These are phyloP conservation scores for Cinara cedri DNA, from an alignment of 2,888 invertebrate species.

Conservation along the genomic window DNA sequence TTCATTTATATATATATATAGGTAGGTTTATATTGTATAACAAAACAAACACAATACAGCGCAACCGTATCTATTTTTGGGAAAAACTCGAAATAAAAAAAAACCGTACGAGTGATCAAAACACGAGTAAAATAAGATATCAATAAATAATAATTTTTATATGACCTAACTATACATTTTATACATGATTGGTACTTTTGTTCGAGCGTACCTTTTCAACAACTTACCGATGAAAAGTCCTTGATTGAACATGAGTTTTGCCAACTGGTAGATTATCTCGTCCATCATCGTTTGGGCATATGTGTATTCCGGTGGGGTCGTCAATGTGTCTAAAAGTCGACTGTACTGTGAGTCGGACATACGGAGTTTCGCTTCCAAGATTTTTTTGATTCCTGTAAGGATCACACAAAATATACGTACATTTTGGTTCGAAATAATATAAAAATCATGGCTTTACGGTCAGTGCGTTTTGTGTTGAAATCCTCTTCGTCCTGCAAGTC, in stretches of 20 bases:
- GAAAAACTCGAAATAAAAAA: too few species aligned
- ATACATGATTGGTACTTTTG: too few species aligned
- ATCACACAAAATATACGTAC: background rate
- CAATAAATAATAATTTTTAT: too few species aligned
- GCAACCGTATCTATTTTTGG: too few species aligned
- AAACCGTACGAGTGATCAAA: too few species aligned
- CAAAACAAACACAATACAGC: too few species aligned
- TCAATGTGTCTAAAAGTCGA: constrained; percentile 73
- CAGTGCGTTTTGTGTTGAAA: constrained; percentile 17
- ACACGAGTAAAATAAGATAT: too few species aligned
- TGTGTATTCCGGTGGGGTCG: constrained; percentile 71
- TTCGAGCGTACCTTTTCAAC: too few species aligned
- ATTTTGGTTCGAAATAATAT: background rate
- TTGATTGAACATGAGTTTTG: constrained; percentile 82
- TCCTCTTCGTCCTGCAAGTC: constrained; percentile 34
- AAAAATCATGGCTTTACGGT: background rate
- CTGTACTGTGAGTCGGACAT: constrained; percentile 68
- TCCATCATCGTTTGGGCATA: constrained; percentile 79
- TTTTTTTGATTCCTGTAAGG: constrained; percentile 34
- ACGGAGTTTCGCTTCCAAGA: constrained; percentile 34
- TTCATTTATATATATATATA: too few species aligned
- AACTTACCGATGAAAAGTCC: constrained; percentile 69
- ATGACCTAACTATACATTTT: too few species aligned
- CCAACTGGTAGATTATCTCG: constrained; percentile 80
- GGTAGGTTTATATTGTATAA: too few species aligned